Evolutionary conservation across 2,113 vertebrate genomes (phyloP).

Genomic region (Ciconia boyciana): DNA sequence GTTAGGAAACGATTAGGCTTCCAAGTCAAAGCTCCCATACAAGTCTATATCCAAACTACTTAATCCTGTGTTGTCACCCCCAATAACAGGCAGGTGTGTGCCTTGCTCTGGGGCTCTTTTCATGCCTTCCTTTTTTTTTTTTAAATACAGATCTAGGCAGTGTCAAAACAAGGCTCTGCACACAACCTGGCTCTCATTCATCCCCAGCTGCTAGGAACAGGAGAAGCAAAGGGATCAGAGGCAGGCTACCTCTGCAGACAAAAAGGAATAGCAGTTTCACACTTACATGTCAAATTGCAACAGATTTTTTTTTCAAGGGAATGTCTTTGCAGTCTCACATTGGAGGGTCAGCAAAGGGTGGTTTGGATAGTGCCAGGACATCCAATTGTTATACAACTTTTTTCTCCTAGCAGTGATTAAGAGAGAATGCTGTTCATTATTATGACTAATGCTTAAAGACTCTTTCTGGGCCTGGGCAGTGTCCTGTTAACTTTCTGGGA

Average conservation of each 20-base stretch:
- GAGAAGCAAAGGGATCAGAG: background rate
- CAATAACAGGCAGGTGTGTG: constrained; percentile 65
- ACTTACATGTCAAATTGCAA: background rate
- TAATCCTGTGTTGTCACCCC: constrained; percentile 63
- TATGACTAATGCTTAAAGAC: constrained; percentile 66
- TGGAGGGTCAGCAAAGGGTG: constrained; percentile 21
- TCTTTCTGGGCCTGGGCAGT: constrained; percentile 39
- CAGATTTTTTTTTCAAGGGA: background rate
- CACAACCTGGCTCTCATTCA: background rate
- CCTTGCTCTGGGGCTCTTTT: constrained; percentile 23
- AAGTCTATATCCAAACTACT: constrained; percentile 58
- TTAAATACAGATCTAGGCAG: background rate
- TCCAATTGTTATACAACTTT: constrained; percentile 56
- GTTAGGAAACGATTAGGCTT: constrained; percentile 61
- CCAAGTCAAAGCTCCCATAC: constrained; percentile 43
- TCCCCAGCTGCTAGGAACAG: background rate
- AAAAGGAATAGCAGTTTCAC: background rate
- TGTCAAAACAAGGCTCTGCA: constrained; percentile 26
- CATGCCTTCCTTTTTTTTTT: background rate
- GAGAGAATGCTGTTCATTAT: constrained; percentile 53
- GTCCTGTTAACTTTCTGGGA: constrained; percentile 54
- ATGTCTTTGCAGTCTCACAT: background rate
- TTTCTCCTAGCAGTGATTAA: constrained; percentile 42
- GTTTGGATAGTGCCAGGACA: constrained; percentile 32
- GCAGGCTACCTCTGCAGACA: background rate